Base-by-base conservation (phyloP, 2,888 invertebrate genomes). In the Lasioglossum pauxillum region DNA sequence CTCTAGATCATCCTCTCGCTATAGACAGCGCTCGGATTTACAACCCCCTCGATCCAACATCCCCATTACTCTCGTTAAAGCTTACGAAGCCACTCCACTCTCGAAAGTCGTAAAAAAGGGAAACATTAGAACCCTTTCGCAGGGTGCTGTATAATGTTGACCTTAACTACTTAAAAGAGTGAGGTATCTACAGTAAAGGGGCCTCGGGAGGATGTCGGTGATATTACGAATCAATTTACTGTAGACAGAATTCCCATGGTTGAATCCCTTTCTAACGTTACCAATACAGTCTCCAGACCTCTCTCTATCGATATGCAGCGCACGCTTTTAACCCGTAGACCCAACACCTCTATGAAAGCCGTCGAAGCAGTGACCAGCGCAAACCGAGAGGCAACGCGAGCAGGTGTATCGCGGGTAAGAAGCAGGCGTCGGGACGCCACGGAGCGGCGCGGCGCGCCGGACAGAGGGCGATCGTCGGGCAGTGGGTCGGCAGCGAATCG, bases 391-490 rank as follows among this genome's bases (percentile, higher is more conserved):
- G 23, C 23, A 49, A 49, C 23, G 8, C 49, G 23, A 49, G 23
- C 23, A 53, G 49, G 49, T 53, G 49, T 53, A 53, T 23, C 49
- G 49, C 23, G 76, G 19, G 41, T 60, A 38, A 80, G 77, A 44
- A 60, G 77, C 53, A 77, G 83, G 75, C 67, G 87, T 77, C 64
- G 73, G 74, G 67, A 31, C 16, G 49, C 7, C 35, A 5, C 35
- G 35, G 35, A 4, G 5, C 35, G 35, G 35, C 35, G 19, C 16
- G 27, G 1, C 5, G n/a, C 3, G 27, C 27, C 60, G 60, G 60
- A n/a, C 53, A n/a, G 53, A n/a, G 53, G n/a, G n/a, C 53, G 53
- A 53, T 53, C 53, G 53, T 53, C 3, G 53, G 53, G 53, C 53
- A 53, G 53, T 53, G 53, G n/a, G 53, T 53, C 53, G 53, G n/a